Evolutionary conservation across 2,113 vertebrate species (phyloP).

Genomic region (Mugil cephalus): DNA sequence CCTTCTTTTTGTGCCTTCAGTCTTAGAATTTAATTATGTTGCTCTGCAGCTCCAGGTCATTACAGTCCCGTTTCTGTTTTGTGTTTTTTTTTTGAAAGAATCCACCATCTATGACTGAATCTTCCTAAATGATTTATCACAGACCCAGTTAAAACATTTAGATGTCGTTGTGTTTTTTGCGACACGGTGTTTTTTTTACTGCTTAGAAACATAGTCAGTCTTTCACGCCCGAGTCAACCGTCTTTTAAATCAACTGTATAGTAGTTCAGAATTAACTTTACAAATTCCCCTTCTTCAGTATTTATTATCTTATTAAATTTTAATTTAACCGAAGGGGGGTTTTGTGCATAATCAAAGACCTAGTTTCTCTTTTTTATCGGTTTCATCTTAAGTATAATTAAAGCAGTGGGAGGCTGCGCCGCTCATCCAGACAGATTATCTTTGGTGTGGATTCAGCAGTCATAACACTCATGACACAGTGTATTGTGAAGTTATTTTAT

Average conservation of each 20-base stretch:
- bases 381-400: constrained; percentile 56
- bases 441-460: constrained; percentile 40
- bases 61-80: constrained; percentile 25
- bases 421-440: constrained; percentile 15
- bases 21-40: constrained; percentile 33
- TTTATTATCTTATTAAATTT: constrained; percentile 46
- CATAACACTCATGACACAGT: background rate
- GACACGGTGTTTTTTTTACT: constrained; percentile 13
- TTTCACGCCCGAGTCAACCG: constrained; percentile 15
- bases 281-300: constrained; percentile 27
- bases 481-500: background rate
- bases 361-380: constrained; percentile 41
- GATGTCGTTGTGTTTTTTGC: constrained; percentile 44
- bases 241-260: constrained; percentile 6
- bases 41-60: constrained; percentile 16
- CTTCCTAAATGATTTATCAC: constrained; percentile 47
- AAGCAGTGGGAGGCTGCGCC: constrained; percentile 32
- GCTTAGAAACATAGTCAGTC: background rate
- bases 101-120: constrained; percentile 53
- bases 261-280: constrained; percentile 38
- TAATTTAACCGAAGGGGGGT: constrained; percentile 38
- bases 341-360: constrained; percentile 47
- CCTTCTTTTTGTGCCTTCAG: constrained; percentile 7
- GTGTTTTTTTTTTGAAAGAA: constrained; percentile 32
- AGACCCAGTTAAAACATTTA: constrained; percentile 38